Percentiles rank a stretch among this genome's conserved stretches.
phyloP scores from a whole-genome alignment of 2,888 invertebrate genomes.

The Plemyria rubiginata region DNA sequence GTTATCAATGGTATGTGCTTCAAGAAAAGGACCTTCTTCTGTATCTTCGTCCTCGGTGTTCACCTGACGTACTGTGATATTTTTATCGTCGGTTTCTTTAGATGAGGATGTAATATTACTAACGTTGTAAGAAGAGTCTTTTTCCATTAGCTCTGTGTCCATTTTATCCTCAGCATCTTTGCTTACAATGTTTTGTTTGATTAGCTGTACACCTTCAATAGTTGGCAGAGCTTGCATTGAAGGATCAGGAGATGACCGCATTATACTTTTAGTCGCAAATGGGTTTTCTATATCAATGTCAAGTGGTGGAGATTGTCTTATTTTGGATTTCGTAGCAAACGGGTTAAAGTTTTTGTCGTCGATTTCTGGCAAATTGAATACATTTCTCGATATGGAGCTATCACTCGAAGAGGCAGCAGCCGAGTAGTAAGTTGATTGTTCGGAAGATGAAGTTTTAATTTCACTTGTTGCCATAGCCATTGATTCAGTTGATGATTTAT shows the following conservation, averaged over 20 bases:
- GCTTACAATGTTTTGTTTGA: slow-evolving; percentile 4
- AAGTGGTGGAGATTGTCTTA: slow-evolving; percentile 56
- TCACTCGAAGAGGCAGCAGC: slow-evolving; percentile 56
- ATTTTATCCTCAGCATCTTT: slow-evolving; percentile 43
- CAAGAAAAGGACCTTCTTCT: slow-evolving; percentile 74
- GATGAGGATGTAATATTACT: slow-evolving; percentile 57
- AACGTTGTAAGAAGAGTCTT: slow-evolving; percentile 49
- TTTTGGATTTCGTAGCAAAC: slow-evolving; percentile 66
- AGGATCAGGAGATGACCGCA: slow-evolving; percentile 40
- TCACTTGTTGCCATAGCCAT: slow-evolving; percentile 35
- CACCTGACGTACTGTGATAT: slow-evolving; percentile 61
- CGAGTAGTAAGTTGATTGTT: slow-evolving; percentile 61
- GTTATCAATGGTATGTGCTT: slow-evolving; percentile 59
- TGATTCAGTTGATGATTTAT: slow-evolving; percentile 27
- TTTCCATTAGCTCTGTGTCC: slow-evolving; percentile 50
- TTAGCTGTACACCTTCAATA: slow-evolving; percentile 22
- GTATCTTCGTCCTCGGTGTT: slow-evolving; percentile 79
- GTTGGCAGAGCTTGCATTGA: slow-evolving; percentile 29
- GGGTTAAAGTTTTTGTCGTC: slow-evolving; percentile 68
- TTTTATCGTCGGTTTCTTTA: slow-evolving; percentile 57
- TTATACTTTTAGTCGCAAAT: slow-evolving; percentile 46
- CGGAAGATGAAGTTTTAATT: slow-evolving; percentile 58
- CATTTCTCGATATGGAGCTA: slow-evolving; percentile 57
- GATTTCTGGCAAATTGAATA: slow-evolving; percentile 74
- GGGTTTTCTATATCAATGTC: slow-evolving; percentile 43